phyloP scores from a whole-genome alignment of 2,888 invertebrate genomes.

The Baccha elongata region DNA sequence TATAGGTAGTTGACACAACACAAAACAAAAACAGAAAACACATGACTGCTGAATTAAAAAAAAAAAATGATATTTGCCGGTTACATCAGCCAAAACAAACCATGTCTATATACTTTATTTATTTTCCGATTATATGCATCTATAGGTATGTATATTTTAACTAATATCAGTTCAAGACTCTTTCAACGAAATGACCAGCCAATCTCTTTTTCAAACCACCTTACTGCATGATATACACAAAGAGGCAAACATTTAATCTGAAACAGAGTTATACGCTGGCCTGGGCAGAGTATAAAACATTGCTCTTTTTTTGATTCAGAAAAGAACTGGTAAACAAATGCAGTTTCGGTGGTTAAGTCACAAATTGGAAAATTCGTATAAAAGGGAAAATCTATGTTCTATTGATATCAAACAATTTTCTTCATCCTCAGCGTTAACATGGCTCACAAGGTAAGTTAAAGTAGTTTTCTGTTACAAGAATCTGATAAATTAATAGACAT shows the following conservation, averaged over 20 bases:
- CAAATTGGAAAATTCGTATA: constrained; percentile 32
- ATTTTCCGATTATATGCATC: neutral
- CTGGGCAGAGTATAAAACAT: neutral
- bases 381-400: constrained; percentile 26
- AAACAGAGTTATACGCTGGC: neutral
- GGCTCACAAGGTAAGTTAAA: constrained; percentile 35
- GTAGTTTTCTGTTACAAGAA: neutral
- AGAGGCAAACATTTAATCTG: neutral
- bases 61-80: no score
- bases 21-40: no score
- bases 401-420: constrained; percentile 44
- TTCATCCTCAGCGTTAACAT: constrained; percentile 35
- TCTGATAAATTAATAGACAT: neutral
- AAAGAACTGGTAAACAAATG: constrained; percentile 9
- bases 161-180: neutral
- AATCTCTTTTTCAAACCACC: no score
- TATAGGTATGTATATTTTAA: no score
- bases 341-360: neutral
- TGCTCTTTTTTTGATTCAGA: neutral
- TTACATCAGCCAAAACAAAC: neutral
- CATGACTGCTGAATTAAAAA: no score
- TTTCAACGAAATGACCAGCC: no score
- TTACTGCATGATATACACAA: no score
- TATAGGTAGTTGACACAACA: no score
- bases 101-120: neutral